Percentiles rank a stretch among this genome's conserved stretches.
Conservation (phyloP, 1,140 invertebrate genomes). For the Trissolcus basalis region DNA sequence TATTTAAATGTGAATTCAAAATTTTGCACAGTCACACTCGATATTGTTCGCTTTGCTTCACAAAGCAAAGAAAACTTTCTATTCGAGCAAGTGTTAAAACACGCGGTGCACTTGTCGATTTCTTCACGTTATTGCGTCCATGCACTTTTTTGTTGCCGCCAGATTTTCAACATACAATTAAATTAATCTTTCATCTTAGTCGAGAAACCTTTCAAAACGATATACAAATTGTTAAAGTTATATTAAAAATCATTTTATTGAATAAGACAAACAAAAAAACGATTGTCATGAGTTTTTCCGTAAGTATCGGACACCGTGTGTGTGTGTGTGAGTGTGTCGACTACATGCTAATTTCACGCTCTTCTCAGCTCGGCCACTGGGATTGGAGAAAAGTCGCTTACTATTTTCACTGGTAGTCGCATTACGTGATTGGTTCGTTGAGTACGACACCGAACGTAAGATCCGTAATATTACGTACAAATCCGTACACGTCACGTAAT, state of each 20-base stretch:
- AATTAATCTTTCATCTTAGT: conserved; percentile 2
- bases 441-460: conserved; percentile 22
- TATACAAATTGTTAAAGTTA: background rate
- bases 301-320: background rate
- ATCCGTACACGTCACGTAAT: conserved; percentile 6
- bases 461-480: conserved; percentile 24
- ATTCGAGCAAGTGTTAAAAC: conserved; percentile 27
- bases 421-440: conserved; percentile 42
- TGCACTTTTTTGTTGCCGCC: conserved; percentile 7
- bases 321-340: too few relatives aligned
- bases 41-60: background rate
- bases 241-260: too few relatives aligned
- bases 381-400: conserved; percentile 43
- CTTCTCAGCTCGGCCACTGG: conserved; percentile 8
- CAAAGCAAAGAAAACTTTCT: conserved; percentile 30
- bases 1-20: too few relatives aligned
- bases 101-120: conserved; percentile 15
- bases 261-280: too few relatives aligned
- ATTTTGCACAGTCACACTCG: background rate
- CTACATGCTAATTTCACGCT: conserved; percentile 34
- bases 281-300: too few relatives aligned
- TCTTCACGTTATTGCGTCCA: conserved; percentile 28
- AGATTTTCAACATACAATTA: conserved; percentile 23
- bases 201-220: background rate
- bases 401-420: conserved; percentile 36